Conservation (phyloP, 2,113 vertebrate species). For the Tragelaphus buxtoni region DNA sequence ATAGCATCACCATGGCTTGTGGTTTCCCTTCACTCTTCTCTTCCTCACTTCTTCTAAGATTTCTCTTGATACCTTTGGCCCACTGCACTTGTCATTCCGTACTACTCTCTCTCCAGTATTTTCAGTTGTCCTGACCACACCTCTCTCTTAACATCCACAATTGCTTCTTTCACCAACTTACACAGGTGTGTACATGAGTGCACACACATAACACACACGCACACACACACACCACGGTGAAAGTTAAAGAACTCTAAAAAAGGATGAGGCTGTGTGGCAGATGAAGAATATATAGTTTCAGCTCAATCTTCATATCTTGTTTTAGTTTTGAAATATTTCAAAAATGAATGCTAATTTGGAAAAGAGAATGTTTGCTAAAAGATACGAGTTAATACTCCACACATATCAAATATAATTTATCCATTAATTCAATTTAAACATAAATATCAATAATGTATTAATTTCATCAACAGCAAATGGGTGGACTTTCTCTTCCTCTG, state of each 20-base stretch:
- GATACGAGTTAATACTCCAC: neutral
- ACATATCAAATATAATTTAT: neutral
- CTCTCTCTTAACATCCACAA: neutral
- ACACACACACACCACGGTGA: neutral
- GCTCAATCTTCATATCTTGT: neutral
- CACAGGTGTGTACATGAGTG: rapidly evolving
- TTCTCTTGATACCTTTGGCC: neutral
- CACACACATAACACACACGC: neutral
- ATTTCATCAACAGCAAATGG: neutral
- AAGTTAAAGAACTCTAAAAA: neutral
- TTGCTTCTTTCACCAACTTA: neutral
- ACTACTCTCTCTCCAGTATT: neutral
- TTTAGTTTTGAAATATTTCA: neutral
- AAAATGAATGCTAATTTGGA: neutral
- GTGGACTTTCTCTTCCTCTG: neutral
- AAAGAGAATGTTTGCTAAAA: neutral
- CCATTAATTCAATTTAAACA: neutral
- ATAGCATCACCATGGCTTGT: neutral
- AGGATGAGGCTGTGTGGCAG: neutral
- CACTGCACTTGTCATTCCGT: neutral
- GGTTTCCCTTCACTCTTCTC: neutral
- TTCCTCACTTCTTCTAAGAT: neutral
- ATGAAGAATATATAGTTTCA: neutral
- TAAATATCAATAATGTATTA: neutral
- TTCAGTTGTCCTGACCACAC: neutral